These are phyloP conservation scores for Thysanoteuthis rhombus DNA, from an alignment of 2,888 invertebrate genomes.

Conservation along the genomic window DNA sequence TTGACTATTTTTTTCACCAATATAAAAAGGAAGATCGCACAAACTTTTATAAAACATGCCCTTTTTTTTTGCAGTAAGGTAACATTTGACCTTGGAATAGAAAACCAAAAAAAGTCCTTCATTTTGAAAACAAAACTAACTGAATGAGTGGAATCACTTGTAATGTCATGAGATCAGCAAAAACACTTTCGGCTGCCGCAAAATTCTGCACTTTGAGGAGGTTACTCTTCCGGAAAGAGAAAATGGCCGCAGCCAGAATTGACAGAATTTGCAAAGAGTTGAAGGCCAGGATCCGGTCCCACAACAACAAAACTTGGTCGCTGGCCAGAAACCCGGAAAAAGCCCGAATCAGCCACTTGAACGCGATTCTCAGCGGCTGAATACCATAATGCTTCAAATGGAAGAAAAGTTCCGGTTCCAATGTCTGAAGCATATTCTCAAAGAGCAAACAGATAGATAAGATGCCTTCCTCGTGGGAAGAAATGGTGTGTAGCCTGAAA, in stretches of 20 bases:
- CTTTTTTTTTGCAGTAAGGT: too few relatives aligned
- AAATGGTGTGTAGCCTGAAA: slow-evolving; percentile 89
- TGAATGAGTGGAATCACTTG: slow-evolving; percentile 66
- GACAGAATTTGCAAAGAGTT: slow-evolving; percentile 91
- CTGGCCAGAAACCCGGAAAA: slow-evolving; percentile 94
- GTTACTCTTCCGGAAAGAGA: slow-evolving; percentile 67
- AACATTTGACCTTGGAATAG: too few relatives aligned
- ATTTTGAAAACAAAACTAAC: slow-evolving; percentile 64
- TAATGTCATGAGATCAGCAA: slow-evolving; percentile 66
- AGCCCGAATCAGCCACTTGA: slow-evolving; percentile 96
- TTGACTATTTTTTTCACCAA: too few relatives aligned
- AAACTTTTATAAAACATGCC: too few relatives aligned
- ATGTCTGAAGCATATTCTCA: slow-evolving; percentile 87
- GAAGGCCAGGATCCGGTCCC: slow-evolving; percentile 92
- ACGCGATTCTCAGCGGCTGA: slow-evolving; percentile 92
- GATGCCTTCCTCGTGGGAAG: slow-evolving; percentile 91
- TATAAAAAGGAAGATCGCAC: too few relatives aligned
- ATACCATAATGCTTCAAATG: slow-evolving; percentile 89
- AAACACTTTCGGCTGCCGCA: slow-evolving; percentile 67
- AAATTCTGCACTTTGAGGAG: slow-evolving; percentile 64
- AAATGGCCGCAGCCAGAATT: slow-evolving; percentile 67
- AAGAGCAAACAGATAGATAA: slow-evolving; percentile 88
- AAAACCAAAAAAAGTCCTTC: slow-evolving; percentile 26
- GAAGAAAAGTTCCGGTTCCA: slow-evolving; percentile 89
- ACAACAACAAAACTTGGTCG: slow-evolving; percentile 88